Conservation (phyloP, 2,797 vertebrate genomes). For the Onychomys arenicola region DNA sequence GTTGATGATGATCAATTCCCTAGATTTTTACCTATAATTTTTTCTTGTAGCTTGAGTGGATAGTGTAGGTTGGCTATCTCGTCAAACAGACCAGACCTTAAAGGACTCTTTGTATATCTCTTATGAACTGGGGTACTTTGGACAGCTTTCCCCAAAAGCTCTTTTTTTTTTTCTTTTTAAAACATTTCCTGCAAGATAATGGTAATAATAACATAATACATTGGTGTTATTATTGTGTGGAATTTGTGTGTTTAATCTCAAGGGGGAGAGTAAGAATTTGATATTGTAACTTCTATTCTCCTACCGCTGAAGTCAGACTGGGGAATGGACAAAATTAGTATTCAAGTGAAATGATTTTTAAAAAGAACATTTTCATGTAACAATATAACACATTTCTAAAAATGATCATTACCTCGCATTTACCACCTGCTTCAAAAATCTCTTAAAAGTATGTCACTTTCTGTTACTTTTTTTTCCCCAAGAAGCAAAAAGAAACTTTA, state of each 20-base stretch:
- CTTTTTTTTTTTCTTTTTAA: background rate
- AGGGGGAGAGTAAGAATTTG: constrained; percentile 17
- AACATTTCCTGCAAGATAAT: constrained; percentile 1
- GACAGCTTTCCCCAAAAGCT: background rate
- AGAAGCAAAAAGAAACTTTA: constrained; percentile 66
- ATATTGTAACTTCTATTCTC: constrained; percentile 21
- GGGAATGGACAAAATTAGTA: constrained; percentile 44
- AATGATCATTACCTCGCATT: constrained; percentile 26
- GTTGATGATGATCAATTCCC: background rate
- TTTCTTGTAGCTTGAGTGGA: background rate
- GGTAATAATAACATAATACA: background rate
- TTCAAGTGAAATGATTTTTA: constrained; percentile 17
- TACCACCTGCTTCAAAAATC: constrained; percentile 29
- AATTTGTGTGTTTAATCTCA: constrained; percentile 46
- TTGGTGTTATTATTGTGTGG: background rate
- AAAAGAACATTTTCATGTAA: constrained; percentile 42
- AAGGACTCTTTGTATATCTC: background rate
- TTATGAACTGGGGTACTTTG: background rate
- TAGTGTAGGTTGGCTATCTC: background rate
- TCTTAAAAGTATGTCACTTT: constrained; percentile 36
- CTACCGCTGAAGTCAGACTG: constrained; percentile 9
- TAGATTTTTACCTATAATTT: background rate
- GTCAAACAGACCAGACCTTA: background rate
- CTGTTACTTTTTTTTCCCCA: background rate
- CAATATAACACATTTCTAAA: constrained; percentile 58